Evolutionary conservation across 2,888 invertebrate species (phyloP), one percentile per base, ranked within the genome.

Genomic region (Eupeodes luniger): DNA sequence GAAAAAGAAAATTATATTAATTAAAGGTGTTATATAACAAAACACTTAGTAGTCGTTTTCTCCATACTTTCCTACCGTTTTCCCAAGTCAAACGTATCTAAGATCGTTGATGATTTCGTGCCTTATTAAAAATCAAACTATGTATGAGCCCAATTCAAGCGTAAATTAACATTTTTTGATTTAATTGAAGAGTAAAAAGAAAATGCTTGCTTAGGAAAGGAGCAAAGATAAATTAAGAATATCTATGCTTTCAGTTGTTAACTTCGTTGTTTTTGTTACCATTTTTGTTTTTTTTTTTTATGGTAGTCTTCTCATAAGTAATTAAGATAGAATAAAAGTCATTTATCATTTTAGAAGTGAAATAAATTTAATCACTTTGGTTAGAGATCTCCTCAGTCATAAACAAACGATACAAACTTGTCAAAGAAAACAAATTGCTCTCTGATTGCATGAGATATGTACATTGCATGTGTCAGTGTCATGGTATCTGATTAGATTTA

Each of bases 81-180:
- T 51, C n/a, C 64, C 51, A 14, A 19, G 3, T 14, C 36, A 40
- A 9, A 44, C 10, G 10, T 47, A 12, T 27, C 27, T 66, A 7
- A 36, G n/a, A 36, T 78, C 59, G 84, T 80, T 40, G 40, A 5
- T 9, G n/a, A 36, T 78, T 72, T 80, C 84, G 75, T 80, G 80
- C 36, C 34, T 51, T 12, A 55, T 12, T 55, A 75, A 70, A 36
- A 61, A 70, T 27, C 40, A n/a, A 16, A 49, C 16, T 27, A 40
- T 9, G 6, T 7, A 40, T 12, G 19, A 59, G 9, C 12, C 19
- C 14, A 47, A 47, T 66, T 66, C 16, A 40, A 40, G 5, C 62
- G 40, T 62, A 11, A 40, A 62, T 16, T 62, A 16, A 16, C 7
- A 11, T 62, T 59, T 59, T 62, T 59, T 59, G 7, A 36, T 36